Evolutionary conservation across 2,797 vertebrate genomes (phyloP).

Genomic region (Gambelia wislizenii): DNA sequence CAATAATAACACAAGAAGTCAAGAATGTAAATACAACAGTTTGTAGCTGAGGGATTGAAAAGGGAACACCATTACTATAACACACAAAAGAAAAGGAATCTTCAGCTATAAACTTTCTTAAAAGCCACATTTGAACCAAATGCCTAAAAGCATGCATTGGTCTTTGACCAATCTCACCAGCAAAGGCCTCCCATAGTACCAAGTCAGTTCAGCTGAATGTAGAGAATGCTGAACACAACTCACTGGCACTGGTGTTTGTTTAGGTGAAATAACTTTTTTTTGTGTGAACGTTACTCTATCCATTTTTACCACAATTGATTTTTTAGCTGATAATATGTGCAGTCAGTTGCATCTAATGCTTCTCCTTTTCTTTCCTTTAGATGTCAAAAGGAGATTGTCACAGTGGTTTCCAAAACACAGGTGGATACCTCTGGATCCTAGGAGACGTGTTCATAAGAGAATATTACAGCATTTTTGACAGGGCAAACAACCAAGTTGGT

Average conservation of each 20-base stretch:
- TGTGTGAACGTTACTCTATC: background rate
- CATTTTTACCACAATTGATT: background rate
- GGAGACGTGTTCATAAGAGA: slow-evolving; percentile 82
- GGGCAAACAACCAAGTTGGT: slow-evolving; percentile 75
- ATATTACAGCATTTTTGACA: slow-evolving; percentile 81
- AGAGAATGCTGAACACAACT: background rate
- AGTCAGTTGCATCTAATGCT: background rate
- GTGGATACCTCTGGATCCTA: slow-evolving; percentile 76
- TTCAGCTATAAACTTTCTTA: background rate
- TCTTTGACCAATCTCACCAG: background rate
- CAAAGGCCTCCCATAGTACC: background rate
- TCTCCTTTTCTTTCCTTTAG: background rate
- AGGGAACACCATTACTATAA: background rate
- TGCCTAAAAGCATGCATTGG: background rate
- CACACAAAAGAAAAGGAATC: background rate
- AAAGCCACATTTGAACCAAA: background rate
- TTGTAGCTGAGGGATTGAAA: background rate
- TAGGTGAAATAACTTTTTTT: background rate
- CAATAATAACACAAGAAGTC: background rate
- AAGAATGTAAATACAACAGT: background rate
- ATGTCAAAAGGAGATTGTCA: slow-evolving; percentile 22
- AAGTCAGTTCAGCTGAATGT: too few species aligned
- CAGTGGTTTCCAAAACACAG: slow-evolving; percentile 66
- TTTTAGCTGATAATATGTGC: background rate
- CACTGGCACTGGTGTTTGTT: background rate